Conservation (phyloP, 2,888 invertebrate genomes). For the Lingula anatina region DNA sequence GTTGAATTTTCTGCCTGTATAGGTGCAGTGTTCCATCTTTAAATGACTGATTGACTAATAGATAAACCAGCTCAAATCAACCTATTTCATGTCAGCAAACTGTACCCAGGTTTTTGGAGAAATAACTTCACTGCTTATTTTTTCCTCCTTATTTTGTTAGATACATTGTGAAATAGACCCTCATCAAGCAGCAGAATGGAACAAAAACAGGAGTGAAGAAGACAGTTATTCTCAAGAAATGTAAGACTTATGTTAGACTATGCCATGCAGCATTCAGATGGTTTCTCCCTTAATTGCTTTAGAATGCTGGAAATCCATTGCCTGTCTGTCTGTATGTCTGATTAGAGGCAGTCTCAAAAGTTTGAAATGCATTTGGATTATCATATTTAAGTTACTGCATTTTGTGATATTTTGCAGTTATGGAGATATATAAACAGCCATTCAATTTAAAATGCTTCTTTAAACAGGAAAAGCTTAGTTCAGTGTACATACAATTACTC, state of each 20-base stretch:
- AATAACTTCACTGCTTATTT: neutral
- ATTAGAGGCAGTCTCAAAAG: neutral
- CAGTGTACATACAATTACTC: too few species aligned
- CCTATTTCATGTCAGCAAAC: conserved; percentile 5
- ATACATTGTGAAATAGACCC: conserved; percentile 70
- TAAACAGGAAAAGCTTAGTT: too few species aligned
- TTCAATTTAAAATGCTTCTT: too few species aligned
- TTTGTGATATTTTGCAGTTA: neutral
- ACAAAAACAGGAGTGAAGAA: conserved; percentile 56
- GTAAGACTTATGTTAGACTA: conserved; percentile 20
- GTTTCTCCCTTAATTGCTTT: neutral
- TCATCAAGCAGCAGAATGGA: conserved; percentile 72
- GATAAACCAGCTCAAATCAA: neutral
- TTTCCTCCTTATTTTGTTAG: conserved; percentile 16
- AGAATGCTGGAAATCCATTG: too few species aligned
- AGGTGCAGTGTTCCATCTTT: neutral
- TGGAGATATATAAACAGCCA: neutral
- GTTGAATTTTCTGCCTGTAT: neutral
- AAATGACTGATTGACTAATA: neutral
- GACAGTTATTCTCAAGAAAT: conserved; percentile 34
- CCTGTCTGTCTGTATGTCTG: too few species aligned
- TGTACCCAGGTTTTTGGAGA: conserved; percentile 5
- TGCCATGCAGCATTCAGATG: neutral
- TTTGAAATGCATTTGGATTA: neutral
- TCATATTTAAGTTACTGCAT: neutral